Evolutionary conservation across 2,113 vertebrate genomes (phyloP).

Genomic region (Mus spicilegus): DNA sequence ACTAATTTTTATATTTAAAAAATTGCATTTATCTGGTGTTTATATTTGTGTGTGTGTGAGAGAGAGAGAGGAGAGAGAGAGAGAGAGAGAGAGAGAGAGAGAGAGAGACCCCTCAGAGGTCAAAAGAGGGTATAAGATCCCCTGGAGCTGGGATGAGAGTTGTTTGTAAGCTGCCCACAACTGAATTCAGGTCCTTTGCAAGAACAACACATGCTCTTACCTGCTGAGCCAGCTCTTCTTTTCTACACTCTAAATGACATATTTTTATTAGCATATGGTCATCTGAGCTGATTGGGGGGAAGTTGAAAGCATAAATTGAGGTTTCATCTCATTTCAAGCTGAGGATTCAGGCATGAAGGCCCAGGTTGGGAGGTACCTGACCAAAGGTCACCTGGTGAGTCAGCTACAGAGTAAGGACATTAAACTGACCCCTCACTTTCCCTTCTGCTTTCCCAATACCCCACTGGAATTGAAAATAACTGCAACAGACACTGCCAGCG

Average conservation of each 20-base stretch:
- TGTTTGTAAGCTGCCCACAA: neutral
- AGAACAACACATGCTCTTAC: neutral
- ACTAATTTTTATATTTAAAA: neutral
- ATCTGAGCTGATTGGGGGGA: neutral
- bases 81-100: too few relatives aligned
- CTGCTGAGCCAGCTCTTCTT: neutral
- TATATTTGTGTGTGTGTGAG: too few relatives aligned
- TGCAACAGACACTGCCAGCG: conserved; percentile 64
- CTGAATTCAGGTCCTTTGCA: neutral
- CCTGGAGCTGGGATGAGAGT: neutral
- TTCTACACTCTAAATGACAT: neutral
- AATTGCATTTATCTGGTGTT: neutral
- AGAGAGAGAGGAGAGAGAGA: too few relatives aligned
- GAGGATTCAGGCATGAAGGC: conserved; percentile 4
- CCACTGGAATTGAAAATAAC: conserved; percentile 74
- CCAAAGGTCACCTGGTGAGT: conserved; percentile 71
- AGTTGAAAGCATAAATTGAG: conserved; percentile 25
- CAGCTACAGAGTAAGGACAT: conserved; percentile 55
- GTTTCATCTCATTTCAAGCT: conserved; percentile 48
- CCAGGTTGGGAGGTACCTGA: conserved; percentile 11
- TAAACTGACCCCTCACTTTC: conserved; percentile 58
- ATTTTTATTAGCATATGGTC: neutral
- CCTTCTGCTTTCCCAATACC: conserved; percentile 26
- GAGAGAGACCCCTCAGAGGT: neutral
- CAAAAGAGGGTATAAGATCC: neutral